phyloP scores from a whole-genome alignment of 2,888 invertebrate genomes.

The Euproctis similis region DNA sequence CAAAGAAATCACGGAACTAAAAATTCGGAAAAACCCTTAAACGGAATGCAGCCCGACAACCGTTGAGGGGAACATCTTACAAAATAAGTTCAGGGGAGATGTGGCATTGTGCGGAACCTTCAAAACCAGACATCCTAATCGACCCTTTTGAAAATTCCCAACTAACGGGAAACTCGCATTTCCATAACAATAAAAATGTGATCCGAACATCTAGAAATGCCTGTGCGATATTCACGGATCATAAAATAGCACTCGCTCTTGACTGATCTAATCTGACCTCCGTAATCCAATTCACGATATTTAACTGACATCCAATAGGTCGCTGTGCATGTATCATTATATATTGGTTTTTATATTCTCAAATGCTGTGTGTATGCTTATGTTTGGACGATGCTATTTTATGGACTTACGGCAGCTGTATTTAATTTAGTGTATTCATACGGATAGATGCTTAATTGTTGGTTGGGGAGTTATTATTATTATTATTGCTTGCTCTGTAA shows the following conservation, averaged over 20 bases:
- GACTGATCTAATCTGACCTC: conserved; percentile 60
- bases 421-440: too few relatives aligned
- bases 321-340: conserved; percentile 39
- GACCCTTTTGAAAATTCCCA: conserved; percentile 72
- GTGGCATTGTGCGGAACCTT: conserved; percentile 67
- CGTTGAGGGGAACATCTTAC: conserved; percentile 51
- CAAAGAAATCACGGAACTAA: conserved; percentile 46
- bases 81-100: conserved; percentile 45
- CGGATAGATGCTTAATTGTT: too few relatives aligned
- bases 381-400: conserved; percentile 48
- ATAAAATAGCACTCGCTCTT: conserved; percentile 66
- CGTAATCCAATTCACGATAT: conserved; percentile 29
- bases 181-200: conserved; percentile 76
- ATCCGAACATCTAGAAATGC: conserved; percentile 75
- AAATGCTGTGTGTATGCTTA: conserved; percentile 42
- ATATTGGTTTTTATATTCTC: conserved; percentile 47
- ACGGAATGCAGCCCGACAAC: conserved; percentile 48
- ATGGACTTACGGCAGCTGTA: too few relatives aligned
- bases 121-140: conserved; percentile 74
- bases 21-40: conserved; percentile 48
- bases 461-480: too few relatives aligned
- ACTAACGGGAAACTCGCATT: conserved; percentile 74
- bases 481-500: too few relatives aligned
- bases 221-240: conserved; percentile 74
- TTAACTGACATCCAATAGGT: conserved; percentile 35